phyloP scores from a whole-genome alignment of 1,140 invertebrate species.

The Mesaphorura yosii region DNA sequence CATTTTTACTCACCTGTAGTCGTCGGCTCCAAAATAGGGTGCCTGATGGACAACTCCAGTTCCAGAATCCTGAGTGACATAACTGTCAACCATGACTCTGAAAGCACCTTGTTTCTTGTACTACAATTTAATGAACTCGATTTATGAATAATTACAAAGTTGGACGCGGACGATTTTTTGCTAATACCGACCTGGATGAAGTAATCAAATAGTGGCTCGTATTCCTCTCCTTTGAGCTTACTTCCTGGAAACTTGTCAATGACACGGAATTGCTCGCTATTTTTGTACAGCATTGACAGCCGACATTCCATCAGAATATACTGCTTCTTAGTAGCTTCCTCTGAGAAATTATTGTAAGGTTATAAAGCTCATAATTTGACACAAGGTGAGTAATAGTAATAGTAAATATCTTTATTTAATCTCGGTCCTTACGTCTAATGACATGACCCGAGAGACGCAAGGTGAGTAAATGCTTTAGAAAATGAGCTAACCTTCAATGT shows the following conservation, averaged over 20 bases:
- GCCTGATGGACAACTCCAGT: conserved; percentile 99
- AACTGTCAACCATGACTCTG: conserved; percentile 71
- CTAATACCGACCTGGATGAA: conserved; percentile 48
- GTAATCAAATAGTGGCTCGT: conserved; percentile 86
- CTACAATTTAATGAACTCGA: conserved; percentile 41
- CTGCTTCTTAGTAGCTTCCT: conserved; percentile 52
- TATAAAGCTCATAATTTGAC: no score
- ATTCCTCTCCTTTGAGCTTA: conserved; percentile 66
- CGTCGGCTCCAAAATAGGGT: conserved; percentile 98
- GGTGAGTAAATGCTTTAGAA: no score
- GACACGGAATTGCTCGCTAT: conserved; percentile 57
- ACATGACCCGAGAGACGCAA: conserved; percentile 24
- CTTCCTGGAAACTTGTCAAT: conserved; percentile 69
- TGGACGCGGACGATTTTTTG: conserved; percentile 8
- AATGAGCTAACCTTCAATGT: conserved; percentile 51
- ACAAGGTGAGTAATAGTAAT: no score
- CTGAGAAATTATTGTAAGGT: conserved; percentile 34
- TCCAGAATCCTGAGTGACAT: conserved; percentile 93
- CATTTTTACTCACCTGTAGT: conserved; percentile 47
- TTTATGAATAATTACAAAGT: conserved; percentile 11
- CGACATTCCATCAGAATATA: conserved; percentile 85
- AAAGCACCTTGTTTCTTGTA: conserved; percentile 67
- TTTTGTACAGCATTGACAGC: conserved; percentile 69
- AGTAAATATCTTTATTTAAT: no score
- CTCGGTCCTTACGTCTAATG: no score